Percentiles rank a stretch among this genome's conserved stretches.
Conservation (phyloP, 2,797 vertebrate genomes). For the Petrocephalus sullivani region DNA sequence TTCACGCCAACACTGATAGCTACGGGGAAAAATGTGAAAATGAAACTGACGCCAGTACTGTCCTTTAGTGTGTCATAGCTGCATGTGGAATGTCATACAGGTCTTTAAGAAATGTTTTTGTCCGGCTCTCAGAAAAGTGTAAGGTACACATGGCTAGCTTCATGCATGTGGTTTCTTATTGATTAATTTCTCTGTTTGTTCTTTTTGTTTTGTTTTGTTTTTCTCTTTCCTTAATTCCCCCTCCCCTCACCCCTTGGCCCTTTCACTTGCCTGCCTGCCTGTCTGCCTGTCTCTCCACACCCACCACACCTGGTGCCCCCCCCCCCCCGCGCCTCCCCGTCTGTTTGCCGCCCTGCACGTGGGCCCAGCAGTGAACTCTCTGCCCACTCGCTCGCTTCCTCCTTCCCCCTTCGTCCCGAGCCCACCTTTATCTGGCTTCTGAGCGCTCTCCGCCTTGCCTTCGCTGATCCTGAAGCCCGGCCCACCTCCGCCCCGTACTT, state of each 20-base stretch:
- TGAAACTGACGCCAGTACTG: conserved; percentile 32
- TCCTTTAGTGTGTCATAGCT: background rate
- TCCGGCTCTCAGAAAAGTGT: conserved; percentile 39
- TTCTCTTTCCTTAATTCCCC: conserved; percentile 43
- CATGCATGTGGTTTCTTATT: conserved; percentile 58
- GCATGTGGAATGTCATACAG: conserved; percentile 20
- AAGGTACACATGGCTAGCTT: conserved; percentile 41
- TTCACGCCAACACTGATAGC: conserved; percentile 38
- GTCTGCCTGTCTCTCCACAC: conserved; percentile 32
- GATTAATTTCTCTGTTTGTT: conserved; percentile 67
- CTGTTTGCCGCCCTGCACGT: conserved; percentile 27
- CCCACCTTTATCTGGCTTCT: conserved; percentile 32
- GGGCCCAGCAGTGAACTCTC: conserved; percentile 54
- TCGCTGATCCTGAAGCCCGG: conserved; percentile 32
- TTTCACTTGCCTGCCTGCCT: conserved; percentile 32
- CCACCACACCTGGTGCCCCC: conserved; percentile 38
- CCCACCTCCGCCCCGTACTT: conserved; percentile 37
- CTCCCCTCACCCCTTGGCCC: conserved; percentile 21
- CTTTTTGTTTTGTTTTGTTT: conserved; percentile 56
- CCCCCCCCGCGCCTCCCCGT: conserved; percentile 41
- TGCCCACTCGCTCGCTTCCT: conserved; percentile 41
- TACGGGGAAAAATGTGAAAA: conserved; percentile 46
- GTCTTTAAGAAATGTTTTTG: conserved; percentile 36
- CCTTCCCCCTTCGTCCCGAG: conserved; percentile 37
- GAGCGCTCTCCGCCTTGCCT: conserved; percentile 24